Base-by-base conservation (phyloP, 2,888 invertebrate species). In the Tetragnatha montana region DNA sequence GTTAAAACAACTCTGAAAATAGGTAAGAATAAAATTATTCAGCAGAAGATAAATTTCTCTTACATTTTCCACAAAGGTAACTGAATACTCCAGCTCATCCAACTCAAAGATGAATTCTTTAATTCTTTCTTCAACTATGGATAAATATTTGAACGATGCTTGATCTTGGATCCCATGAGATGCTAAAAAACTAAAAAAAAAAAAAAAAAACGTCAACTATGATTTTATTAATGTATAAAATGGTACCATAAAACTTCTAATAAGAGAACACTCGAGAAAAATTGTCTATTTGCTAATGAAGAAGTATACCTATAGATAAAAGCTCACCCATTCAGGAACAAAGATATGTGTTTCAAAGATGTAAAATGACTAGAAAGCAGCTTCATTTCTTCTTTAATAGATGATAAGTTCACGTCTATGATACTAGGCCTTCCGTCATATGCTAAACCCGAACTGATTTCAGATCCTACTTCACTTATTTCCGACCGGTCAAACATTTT, bases 21-120 rank as follows among this genome's bases (percentile, higher is more conserved):
- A 1, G 35, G 35, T 4, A 35, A 35, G 35, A 35, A 35, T 35
- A 35, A 35, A 35, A 35, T 35, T 35, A 17, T 1, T 17, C 12
- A 21, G 0, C n/a, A 17, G 21, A 21, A 79, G 68, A 35, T 12
- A 3, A 79, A 51, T 22, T 19, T 47, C 21, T 74, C 89, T 84
- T 70, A 89, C 89, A 89, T 89, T 89, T 85, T 85, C 84, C 2
- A 84, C 74, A 21, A 84, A 80, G 70, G 81, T 49, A n/a, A 89
- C 19, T n/a, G 81, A 68, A 84, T 60, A 89, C 69, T 89, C 89
- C 51, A 89, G 76, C 68, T 89, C 84, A 49, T 85, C 89, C 70
- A 81, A 70, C 8, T 70, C 47, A 17, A n/a, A 68, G 81, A 80
- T 19, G 19, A 89, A 81, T 35, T 84, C 80, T 70, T 81, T 89